These are phyloP conservation scores for Sabatieria punctata DNA, from an alignment of 2,888 invertebrate genomes.

Conservation along the genomic window DNA sequence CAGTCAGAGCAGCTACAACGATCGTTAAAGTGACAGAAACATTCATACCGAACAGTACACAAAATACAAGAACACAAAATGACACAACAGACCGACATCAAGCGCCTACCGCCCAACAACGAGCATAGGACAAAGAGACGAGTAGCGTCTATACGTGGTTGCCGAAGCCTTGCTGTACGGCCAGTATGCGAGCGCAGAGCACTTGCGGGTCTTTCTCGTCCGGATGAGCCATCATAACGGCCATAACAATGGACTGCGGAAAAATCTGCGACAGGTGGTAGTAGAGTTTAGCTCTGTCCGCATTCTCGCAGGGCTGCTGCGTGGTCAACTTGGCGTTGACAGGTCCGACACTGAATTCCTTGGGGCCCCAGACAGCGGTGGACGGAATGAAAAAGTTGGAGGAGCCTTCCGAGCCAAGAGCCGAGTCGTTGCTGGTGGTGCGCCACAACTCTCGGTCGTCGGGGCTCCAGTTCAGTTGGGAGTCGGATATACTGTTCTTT, in stretches of 20 bases:
- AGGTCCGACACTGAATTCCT: conserved; percentile 17
- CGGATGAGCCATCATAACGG: conserved; percentile 69
- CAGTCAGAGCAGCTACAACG: too few relatives aligned
- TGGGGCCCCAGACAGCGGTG: conserved; percentile 21
- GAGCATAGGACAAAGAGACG: too few relatives aligned
- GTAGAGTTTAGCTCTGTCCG: conserved; percentile 41
- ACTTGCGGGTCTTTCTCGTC: conserved; percentile 73
- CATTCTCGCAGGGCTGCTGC: neutral
- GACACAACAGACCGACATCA: too few relatives aligned
- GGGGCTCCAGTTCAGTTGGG: conserved; percentile 43
- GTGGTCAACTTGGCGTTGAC: conserved; percentile 3
- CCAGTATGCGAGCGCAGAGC: conserved; percentile 65
- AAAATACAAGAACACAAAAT: too few relatives aligned
- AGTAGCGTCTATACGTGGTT: too few relatives aligned
- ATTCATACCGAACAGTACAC: too few relatives aligned
- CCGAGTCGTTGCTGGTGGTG: neutral
- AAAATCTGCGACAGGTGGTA: conserved; percentile 79
- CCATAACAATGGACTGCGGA: conserved; percentile 69
- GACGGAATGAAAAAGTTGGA: conserved; percentile 19
- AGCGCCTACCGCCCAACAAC: too few relatives aligned
- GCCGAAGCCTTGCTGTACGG: neutral
- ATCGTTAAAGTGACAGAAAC: too few relatives aligned
- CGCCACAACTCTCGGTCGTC: conserved; percentile 11
- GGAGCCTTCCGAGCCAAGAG: neutral
- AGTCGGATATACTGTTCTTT: conserved; percentile 44